phyloP scores from a whole-genome alignment of 1,140 invertebrate genomes.

The Panagrolaimus sp. region DNA sequence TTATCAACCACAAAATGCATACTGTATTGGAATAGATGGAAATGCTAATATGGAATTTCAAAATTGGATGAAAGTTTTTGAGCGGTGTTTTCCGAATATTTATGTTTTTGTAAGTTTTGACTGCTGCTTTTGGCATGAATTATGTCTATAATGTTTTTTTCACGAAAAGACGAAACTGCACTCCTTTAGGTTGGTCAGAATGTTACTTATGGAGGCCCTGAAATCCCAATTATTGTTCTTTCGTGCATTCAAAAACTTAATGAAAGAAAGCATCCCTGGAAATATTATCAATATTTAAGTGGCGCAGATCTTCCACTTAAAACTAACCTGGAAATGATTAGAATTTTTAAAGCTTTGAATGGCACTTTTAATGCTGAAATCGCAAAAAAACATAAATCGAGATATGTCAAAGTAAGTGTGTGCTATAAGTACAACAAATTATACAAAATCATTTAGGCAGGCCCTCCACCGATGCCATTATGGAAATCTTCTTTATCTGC shows the following conservation, averaged over 20 bases:
- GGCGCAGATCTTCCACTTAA: constrained; percentile 45
- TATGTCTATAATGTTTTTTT: too few species aligned
- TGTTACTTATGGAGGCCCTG: too few species aligned
- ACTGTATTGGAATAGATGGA: constrained; percentile 26
- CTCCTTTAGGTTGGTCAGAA: too few species aligned
- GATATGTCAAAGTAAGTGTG: not conserved
- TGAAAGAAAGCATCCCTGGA: too few species aligned
- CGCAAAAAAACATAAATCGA: constrained; percentile 11
- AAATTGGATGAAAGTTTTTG: constrained; percentile 24
- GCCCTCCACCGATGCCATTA: constrained; percentile 21
- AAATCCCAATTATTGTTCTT: too few species aligned
- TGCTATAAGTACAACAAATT: too few species aligned
- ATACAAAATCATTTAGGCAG: too few species aligned
- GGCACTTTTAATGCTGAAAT: constrained; percentile 34
- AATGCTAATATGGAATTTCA: constrained; percentile 31
- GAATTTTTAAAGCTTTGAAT: too few species aligned
- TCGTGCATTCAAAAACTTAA: not conserved
- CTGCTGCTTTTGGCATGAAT: too few species aligned
- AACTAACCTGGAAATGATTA: constrained; percentile 32
- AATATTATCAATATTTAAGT: constrained; percentile 33
- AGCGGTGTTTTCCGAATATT: constrained; percentile 44
- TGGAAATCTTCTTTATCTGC: constrained; percentile 48
- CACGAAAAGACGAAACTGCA: too few species aligned
- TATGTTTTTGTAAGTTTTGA: constrained; percentile 40
- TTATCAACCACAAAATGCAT: constrained; percentile 47